phyloP scores from a whole-genome alignment of 2,888 invertebrate genomes.

The Morpho achilles region DNA sequence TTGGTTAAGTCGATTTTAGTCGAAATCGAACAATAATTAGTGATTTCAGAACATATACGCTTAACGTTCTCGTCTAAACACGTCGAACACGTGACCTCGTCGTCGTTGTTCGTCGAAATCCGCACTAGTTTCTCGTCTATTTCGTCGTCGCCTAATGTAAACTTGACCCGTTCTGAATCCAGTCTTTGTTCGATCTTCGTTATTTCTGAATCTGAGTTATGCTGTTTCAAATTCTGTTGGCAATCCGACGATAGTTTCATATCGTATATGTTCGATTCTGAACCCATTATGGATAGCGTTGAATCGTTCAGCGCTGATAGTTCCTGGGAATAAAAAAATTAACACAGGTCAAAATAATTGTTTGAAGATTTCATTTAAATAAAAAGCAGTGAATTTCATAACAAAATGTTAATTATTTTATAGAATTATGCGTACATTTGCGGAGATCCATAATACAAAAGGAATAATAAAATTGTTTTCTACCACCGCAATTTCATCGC shows the following conservation, averaged over 20 bases:
- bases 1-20: slow-evolving; percentile 18
- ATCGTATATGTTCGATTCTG: slow-evolving; percentile 70
- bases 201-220: slow-evolving; percentile 66
- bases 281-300: slow-evolving; percentile 70
- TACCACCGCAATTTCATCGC: too few species aligned
- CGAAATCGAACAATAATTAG: slow-evolving; percentile 47
- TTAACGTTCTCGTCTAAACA: slow-evolving; percentile 53
- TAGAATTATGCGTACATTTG: too few species aligned
- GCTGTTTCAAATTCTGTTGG: slow-evolving; percentile 40
- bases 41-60: slow-evolving; percentile 61
- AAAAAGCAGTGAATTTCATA: too few species aligned
- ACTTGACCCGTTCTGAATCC: slow-evolving; percentile 44
- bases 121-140: slow-evolving; percentile 48
- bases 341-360: not conserved
- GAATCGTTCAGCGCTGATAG: slow-evolving; percentile 50
- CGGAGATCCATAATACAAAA: too few species aligned
- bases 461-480: too few species aligned
- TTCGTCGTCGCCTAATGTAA: slow-evolving; percentile 56
- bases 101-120: slow-evolving; percentile 62
- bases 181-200: slow-evolving; percentile 33
- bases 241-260: slow-evolving; percentile 43
- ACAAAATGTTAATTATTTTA: too few species aligned
- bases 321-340: slow-evolving; percentile 44
- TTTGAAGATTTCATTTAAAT: too few species aligned
- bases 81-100: slow-evolving; percentile 39